Evolutionary conservation across 2,113 vertebrate species (phyloP).

Genomic region (Ariopsis seemanni): DNA sequence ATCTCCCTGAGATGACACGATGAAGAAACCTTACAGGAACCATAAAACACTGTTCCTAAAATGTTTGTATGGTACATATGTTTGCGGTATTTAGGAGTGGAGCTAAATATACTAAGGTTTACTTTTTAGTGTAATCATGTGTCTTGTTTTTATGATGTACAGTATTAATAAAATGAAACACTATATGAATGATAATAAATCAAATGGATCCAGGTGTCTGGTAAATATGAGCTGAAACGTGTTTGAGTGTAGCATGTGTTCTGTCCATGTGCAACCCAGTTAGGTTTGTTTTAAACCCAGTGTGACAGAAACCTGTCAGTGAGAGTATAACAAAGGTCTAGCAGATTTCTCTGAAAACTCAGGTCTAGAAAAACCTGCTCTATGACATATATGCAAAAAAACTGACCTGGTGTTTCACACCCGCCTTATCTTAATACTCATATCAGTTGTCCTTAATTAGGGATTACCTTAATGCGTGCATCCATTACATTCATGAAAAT

Average conservation of each 20-base stretch:
- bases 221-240: not conserved
- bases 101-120: not conserved
- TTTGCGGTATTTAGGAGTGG: not conserved
- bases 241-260: not conserved
- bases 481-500: conserved; percentile 47
- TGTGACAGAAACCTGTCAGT: conserved; percentile 6
- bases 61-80: not conserved
- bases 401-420: conserved; percentile 58
- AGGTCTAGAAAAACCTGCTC: conserved; percentile 57
- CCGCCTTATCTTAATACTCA: conserved; percentile 64
- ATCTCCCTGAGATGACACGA: not conserved
- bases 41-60: not conserved
- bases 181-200: not conserved
- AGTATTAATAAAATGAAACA: not conserved
- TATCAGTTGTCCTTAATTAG: conserved; percentile 64
- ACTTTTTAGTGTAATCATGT: not conserved
- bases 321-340: not conserved
- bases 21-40: not conserved
- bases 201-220: not conserved
- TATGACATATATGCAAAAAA: conserved; percentile 57
- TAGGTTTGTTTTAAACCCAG: not conserved
- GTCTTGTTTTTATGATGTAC: not conserved
- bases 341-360: not conserved
- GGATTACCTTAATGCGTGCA: conserved; percentile 47
- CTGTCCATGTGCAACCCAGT: not conserved